phyloP scores from a whole-genome alignment of 2,113 vertebrate genomes.

The zebrafish (Danio rerio) region DNA sequence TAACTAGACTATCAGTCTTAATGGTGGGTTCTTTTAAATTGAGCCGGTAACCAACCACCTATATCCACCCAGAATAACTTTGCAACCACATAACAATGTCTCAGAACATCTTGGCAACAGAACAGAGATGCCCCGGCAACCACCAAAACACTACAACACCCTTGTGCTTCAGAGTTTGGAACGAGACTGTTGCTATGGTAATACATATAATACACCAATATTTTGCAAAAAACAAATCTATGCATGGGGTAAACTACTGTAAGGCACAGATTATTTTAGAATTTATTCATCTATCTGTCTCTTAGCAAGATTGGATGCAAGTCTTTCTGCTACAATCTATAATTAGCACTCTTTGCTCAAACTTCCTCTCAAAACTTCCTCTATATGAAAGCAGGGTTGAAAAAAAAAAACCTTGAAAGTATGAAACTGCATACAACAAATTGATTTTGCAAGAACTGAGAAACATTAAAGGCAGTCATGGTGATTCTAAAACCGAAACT shows the following conservation, averaged over 20 bases:
- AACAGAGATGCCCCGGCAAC: not conserved
- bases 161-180: not conserved
- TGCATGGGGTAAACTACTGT: too few relatives aligned
- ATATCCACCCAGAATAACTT: not conserved
- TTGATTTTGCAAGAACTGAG: not conserved
- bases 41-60: not conserved
- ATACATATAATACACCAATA: not conserved
- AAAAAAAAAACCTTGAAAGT: not conserved
- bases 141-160: not conserved
- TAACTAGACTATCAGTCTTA: too few relatives aligned
- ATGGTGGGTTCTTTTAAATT: too few relatives aligned
- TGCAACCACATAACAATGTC: not conserved
- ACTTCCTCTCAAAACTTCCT: slow-evolving; percentile 13
- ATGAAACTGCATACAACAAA: not conserved
- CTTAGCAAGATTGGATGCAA: not conserved
- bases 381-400: not conserved
- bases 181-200: too few relatives aligned
- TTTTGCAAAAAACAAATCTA: not conserved
- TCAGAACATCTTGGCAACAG: not conserved
- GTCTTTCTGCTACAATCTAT: not conserved
- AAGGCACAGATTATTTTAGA: too few relatives aligned
- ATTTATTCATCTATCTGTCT: not conserved
- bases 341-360: slow-evolving; percentile 2
- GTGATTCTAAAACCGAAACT: not conserved
- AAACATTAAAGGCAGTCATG: not conserved